These are phyloP conservation scores for Latrodectus geometricus DNA, from an alignment of 1,140 invertebrate species.

Conservation along the genomic window DNA sequence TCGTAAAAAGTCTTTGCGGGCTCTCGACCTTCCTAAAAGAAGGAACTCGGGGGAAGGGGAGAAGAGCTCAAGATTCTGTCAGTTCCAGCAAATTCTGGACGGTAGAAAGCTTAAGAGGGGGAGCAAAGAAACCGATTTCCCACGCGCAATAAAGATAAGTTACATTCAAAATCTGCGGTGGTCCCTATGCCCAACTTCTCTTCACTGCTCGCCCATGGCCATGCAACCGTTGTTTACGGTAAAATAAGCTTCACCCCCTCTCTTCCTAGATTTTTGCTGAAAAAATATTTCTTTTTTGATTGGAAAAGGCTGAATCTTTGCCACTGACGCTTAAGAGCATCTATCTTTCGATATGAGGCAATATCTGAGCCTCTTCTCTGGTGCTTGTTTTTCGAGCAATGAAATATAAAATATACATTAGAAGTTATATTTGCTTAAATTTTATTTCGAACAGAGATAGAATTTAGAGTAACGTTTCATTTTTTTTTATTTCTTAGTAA, in stretches of 20 bases:
- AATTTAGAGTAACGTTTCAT: no score
- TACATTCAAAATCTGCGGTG: conserved; percentile 46
- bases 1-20: conserved; percentile 54
- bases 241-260: conserved; percentile 34
- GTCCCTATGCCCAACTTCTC: conserved; percentile 16
- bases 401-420: no score
- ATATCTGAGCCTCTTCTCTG: no score
- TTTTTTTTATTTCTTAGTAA: no score
- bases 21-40: conserved; percentile 25
- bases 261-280: background rate
- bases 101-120: conserved; percentile 18
- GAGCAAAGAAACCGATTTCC: conserved; percentile 42
- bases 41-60: conserved; percentile 21
- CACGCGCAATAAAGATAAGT: conserved; percentile 60
- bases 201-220: background rate
- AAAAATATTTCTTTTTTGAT: background rate
- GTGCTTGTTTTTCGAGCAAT: no score
- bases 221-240: conserved; percentile 38
- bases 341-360: no score
- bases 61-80: background rate
- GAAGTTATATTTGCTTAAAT: no score
- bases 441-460: no score
- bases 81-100: conserved; percentile 38
- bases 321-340: no score
- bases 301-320: background rate